phyloP scores from a whole-genome alignment of 2,113 vertebrate genomes.

The Porphyrio hochstetteri region DNA sequence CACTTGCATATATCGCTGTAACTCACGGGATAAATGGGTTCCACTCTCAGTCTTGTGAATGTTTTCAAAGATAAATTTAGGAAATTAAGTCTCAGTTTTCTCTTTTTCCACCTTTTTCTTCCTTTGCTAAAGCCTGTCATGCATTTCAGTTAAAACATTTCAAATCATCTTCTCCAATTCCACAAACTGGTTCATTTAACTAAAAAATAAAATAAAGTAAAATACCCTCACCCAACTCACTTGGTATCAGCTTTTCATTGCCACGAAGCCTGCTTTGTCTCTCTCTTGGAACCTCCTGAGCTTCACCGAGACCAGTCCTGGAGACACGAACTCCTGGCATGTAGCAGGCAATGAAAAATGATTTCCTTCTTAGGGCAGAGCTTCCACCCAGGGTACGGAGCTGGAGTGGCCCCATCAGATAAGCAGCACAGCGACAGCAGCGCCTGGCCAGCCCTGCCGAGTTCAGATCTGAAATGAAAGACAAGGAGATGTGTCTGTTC shows the following conservation, averaged over 20 bases:
- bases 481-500: not conserved
- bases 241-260: not conserved
- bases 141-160: not conserved
- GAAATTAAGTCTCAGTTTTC: not conserved
- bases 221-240: no score
- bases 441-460: not conserved
- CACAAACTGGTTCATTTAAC: not conserved
- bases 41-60: not conserved
- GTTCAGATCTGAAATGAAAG: not conserved
- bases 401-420: not conserved
- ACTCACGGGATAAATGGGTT: not conserved
- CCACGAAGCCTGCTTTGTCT: not conserved
- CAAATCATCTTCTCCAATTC: not conserved
- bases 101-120: not conserved
- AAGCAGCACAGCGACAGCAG: not conserved
- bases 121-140: not conserved
- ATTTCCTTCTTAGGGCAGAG: not conserved
- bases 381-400: not conserved
- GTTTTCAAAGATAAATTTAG: not conserved
- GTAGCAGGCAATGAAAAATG: accelerated
- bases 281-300: not conserved
- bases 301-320: not conserved
- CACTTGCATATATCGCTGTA: not conserved
- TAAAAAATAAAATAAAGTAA: not conserved
- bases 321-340: not conserved